Evolutionary conservation across 2,113 vertebrate genomes (phyloP).

Genomic region (Chloropsis cyanopogon): DNA sequence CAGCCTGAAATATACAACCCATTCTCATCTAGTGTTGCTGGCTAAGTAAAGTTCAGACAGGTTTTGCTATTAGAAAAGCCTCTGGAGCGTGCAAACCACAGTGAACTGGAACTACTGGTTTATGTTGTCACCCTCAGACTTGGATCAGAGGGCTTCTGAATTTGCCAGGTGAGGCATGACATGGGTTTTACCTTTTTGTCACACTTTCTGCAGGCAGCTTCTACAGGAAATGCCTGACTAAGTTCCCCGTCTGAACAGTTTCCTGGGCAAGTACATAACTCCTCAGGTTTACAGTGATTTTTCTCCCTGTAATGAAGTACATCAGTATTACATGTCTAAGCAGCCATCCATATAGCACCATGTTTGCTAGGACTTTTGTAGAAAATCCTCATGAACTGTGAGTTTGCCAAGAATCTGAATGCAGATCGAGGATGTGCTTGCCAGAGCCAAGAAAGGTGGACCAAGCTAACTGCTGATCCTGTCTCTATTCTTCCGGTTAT

Average conservation of each 20-base stretch:
- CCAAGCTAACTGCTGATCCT: not conserved
- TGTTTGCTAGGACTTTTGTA: not conserved
- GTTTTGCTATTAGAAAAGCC: not conserved
- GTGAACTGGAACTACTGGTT: not conserved
- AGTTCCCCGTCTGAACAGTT: not conserved
- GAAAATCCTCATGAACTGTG: not conserved
- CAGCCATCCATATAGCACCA: not conserved
- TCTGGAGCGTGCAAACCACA: not conserved
- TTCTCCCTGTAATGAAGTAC: not conserved
- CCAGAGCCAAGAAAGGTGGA: not conserved
- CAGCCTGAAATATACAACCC: not conserved
- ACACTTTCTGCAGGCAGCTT: not conserved
- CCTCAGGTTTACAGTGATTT: not conserved
- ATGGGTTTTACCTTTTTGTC: not conserved
- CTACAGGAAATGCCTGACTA: not conserved
- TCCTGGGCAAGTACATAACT: not conserved
- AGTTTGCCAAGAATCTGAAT: not conserved
- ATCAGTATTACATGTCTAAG: not conserved
- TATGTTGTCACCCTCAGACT: not conserved
- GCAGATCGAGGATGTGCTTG: not conserved
- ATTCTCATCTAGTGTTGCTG: not conserved
- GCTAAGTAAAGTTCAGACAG: not conserved
- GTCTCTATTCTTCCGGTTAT: not conserved
- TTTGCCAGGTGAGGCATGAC: not conserved
- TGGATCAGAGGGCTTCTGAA: not conserved